Base-by-base conservation (phyloP, 2,888 invertebrate species). In the Heliconius hortense region DNA sequence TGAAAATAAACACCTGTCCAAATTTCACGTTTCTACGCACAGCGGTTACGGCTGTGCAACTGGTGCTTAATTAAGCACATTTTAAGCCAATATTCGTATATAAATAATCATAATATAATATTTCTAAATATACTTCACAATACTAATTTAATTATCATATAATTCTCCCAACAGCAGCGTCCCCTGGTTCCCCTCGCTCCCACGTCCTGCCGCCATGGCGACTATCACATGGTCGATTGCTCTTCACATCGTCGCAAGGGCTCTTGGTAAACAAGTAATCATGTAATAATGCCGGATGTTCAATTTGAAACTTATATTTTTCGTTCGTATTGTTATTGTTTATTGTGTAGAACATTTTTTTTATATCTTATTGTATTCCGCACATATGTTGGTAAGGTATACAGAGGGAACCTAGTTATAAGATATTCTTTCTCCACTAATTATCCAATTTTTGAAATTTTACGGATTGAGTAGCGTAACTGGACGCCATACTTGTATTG, bases 181-280 rank as follows among this genome's bases (percentile, higher is more conserved):
- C 18, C n/a, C 13, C 43, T 28, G 28, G 2, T 18, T 48, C 66
- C 70, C 66, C 67, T 66, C 48, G 26, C 71, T 76, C 73, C 66
- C 31, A 31, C 5, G 31, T 0, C 21, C 21, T 8, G n/a, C 56
- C n/a, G n/a, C 56, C 56, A 71, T 60, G 67, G 74, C 56, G 43
- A 74, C 60, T 39, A n/a, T 39, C 76, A 73, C 69, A 62, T 76
- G 74, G 66, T 63, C 59, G 71, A 74, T 71, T 71, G 48, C 59
- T 64, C 75, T 71, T 53, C 74, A 64, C 56, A 26, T 60, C 26
- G 26, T 15, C 15, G 4, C 18, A 28, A 74, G 64, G 53, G 73
- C 35, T 35, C 59, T n/a, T 15, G 18, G 35, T 8, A n/a, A 35
- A 24, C 56, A 26, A 70, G 31, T 59, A 53, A 26, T 60, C 26